Conservation (phyloP, 2,113 vertebrate genomes). For the Myotis yumanensis region DNA sequence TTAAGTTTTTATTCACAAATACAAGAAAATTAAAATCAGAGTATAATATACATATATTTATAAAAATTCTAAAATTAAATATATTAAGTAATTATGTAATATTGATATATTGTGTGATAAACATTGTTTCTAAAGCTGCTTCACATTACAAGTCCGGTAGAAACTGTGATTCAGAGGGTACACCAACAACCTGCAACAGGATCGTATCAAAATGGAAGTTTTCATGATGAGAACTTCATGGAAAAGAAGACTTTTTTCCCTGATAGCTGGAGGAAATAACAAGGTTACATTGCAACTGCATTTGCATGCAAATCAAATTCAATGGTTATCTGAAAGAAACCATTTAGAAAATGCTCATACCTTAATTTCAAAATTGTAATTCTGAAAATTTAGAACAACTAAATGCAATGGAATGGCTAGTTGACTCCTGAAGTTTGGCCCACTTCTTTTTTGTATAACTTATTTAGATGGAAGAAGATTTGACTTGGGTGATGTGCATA, state of each 20-base stretch:
- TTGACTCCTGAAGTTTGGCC: not conserved
- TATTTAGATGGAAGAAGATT: not conserved
- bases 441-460: not conserved
- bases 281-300: not conserved
- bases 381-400: constrained; percentile 16
- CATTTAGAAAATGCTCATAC: constrained; percentile 55
- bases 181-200: not conserved
- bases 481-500: not conserved
- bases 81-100: constrained; percentile 44
- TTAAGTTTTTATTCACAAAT: constrained; percentile 57
- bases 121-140: constrained; percentile 75
- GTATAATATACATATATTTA: constrained; percentile 41
- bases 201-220: constrained; percentile 31
- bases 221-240: constrained; percentile 55
- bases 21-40: constrained; percentile 70
- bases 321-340: constrained; percentile 55
- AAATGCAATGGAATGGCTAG: not conserved
- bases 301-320: not conserved
- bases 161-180: constrained; percentile 50
- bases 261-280: not conserved
- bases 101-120: constrained; percentile 68
- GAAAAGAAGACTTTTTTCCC: constrained; percentile 47
- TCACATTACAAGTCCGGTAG: constrained; percentile 72
- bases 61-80: constrained; percentile 52
- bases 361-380: constrained; percentile 56